phyloP scores from a whole-genome alignment of 2,888 invertebrate genomes.

The Lissonota sp. region DNA sequence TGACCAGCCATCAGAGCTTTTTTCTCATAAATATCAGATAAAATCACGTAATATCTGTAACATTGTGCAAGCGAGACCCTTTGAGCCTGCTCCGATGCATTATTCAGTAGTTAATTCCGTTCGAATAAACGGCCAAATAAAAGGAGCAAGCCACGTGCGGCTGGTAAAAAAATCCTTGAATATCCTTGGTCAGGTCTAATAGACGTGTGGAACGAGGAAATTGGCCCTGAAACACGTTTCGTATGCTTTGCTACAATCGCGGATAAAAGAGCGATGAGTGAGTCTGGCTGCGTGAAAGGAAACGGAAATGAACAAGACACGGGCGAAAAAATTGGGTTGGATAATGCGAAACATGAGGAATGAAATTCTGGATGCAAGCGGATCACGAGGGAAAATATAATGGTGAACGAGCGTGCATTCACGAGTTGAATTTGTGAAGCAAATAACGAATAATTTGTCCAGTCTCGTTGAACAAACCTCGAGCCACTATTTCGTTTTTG shows the following conservation, averaged over 20 bases:
- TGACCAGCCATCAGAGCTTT: constrained; percentile 63
- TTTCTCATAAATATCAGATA: constrained; percentile 79
- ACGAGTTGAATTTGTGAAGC: too few relatives aligned
- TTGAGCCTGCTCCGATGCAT: constrained; percentile 47
- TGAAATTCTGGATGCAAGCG: too few relatives aligned
- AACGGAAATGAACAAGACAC: background rate
- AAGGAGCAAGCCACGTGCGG: constrained; percentile 14
- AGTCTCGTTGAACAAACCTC: constrained; percentile 79
- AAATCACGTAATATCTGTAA: constrained; percentile 78
- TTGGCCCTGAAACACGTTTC: constrained; percentile 35
- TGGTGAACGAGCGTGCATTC: too few relatives aligned
- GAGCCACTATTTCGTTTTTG: constrained; percentile 85
- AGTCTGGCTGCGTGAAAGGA: background rate
- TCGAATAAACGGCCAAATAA: constrained; percentile 75
- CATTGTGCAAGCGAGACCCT: constrained; percentile 64
- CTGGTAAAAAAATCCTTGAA: constrained; percentile 31
- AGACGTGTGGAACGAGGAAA: constrained; percentile 27
- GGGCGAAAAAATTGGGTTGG: background rate
- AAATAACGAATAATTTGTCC: too few relatives aligned
- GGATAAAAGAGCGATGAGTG: constrained; percentile 20
- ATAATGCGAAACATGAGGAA: background rate
- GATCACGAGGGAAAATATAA: too few relatives aligned
- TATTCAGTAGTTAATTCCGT: constrained; percentile 76
- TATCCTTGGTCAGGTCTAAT: constrained; percentile 35
- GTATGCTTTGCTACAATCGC: constrained; percentile 15